Evolutionary conservation across 1,140 invertebrate species (phyloP), one percentile per base, ranked within the genome.

Genomic region (Physella acuta): DNA sequence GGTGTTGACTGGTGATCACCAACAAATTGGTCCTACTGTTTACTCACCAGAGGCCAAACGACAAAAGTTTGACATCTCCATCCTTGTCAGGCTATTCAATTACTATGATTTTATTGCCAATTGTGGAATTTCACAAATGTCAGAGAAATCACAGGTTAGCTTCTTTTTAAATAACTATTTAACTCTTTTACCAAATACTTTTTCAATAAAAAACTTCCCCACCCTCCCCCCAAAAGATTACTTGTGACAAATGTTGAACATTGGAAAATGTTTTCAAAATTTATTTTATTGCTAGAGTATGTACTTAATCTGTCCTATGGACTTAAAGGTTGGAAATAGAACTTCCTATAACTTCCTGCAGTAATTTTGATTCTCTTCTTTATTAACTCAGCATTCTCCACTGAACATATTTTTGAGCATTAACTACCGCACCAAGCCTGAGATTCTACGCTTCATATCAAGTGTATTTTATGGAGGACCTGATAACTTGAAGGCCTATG

Each of bases 371-470:
- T 56, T 56, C 8, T 75, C n/a, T 53, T 64, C n/a, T n/a, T n/a
- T n/a, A n/a, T n/a, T n/a, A n/a, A n/a, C 33, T 30, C 65, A 24
- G 44, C 70, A 3, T 71, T 64, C 53, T 44, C 76, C 78, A 14
- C 68, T 79, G 5, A 79, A 81, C 53, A 79, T 79, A 28, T 75
- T 81, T 30, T 73, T 82, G n/a, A 78, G 75, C 91, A 93, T 79
- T 89, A 95, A 94, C 80, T 94, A 94, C 79, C 87, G 93, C 30
- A 92, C 92, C 0, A 92, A 94, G 82, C 44, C 90, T 70, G 91
- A 91, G 49, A 94, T 95, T 55, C 90, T 94, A 34, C 76, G 88
- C 68, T 92, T 92, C 76, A 93, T 92, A 3, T 93, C 92, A 0
- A 90, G 92, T 73, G 85, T 92, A 0, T 93, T 94, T 79, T 94